Evolutionary conservation across 2,888 invertebrate genomes (phyloP), one percentile per base, ranked within the genome.

Genomic region (Caenorhabditis zanzibari): DNA sequence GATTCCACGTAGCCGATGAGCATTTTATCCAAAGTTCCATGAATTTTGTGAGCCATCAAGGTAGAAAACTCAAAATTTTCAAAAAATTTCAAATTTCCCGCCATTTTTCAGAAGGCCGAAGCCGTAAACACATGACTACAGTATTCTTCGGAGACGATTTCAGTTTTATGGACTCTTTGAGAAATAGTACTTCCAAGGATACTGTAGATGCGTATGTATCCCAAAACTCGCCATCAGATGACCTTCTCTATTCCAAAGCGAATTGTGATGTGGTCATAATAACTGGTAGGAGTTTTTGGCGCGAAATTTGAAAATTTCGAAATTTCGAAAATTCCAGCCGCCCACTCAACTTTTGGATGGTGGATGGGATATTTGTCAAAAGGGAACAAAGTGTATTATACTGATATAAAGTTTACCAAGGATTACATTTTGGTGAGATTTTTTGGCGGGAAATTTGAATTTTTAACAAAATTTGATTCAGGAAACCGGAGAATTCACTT

Each of bases 341-440:
- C 71, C n/a, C 58, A 58, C 16, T 71, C 71, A 44, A 71, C 71
- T 10, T 71, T 58, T 32, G 68, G 68, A 1, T 68, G 68, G 68
- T 68, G 68, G 68, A 35, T 68, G 54, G 68, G 68, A 16, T 68
- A 54, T 10, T 16, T 68, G 19, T 68, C 68, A 4, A 68, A 68
- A 38, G 68, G 68, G 24, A 54, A 54, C 16, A 32, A 16, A n/a
- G 68, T 68, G 1, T 68, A 68, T 54, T 68, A 68, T 14, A 52
- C 68, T 54, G 68, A 68, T 38, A 68, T 68, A 10, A 35, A 68
- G 22, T 68, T 19, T 22, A 54, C 54, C 1, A 54, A 68, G 12
- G 68, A 68, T 52, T 54, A 54, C 32, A 68, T 54, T 38, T 54
- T 68, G 41, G 61, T 61, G 41, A 61, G 61, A 5, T 1, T 2